phyloP scores from a whole-genome alignment of 2,797 vertebrate species.

The Tympanoctomys barrerae region DNA sequence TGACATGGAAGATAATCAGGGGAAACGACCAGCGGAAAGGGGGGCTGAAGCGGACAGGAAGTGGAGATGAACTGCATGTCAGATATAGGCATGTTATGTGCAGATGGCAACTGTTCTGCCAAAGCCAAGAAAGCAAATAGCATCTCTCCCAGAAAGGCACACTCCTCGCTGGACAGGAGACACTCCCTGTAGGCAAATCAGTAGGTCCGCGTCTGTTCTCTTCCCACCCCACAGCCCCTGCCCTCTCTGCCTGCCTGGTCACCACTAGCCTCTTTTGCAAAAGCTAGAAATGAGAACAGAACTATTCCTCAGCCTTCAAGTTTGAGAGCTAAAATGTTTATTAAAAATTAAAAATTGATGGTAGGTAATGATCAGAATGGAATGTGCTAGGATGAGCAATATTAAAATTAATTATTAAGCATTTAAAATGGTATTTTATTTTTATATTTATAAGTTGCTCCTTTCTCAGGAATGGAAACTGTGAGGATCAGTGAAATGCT shows the following conservation, averaged over 20 bases:
- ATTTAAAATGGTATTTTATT: slow-evolving; percentile 79
- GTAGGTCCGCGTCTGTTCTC: rapidly evolving
- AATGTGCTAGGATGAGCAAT: slow-evolving; percentile 80
- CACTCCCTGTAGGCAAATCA: no score
- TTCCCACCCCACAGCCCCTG: neutral
- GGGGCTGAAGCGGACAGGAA: neutral
- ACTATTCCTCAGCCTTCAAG: slow-evolving; percentile 75
- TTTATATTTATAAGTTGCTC: slow-evolving; percentile 76
- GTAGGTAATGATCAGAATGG: slow-evolving; percentile 80
- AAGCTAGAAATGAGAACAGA: slow-evolving; percentile 66
- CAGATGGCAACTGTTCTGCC: neutral
- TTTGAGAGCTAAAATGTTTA: slow-evolving; percentile 77
- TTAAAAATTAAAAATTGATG: slow-evolving; percentile 84
- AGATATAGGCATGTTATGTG: neutral
- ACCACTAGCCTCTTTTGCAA: slow-evolving; percentile 28
- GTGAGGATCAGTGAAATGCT: slow-evolving; percentile 62
- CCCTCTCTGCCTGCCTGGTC: neutral
- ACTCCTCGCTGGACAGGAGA: neutral
- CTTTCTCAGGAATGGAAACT: slow-evolving; percentile 55
- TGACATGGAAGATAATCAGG: neutral
- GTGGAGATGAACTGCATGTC: neutral
- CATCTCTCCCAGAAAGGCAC: neutral
- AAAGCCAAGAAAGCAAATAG: neutral
- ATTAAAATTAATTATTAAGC: slow-evolving; percentile 80
- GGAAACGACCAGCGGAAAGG: neutral